Evolutionary conservation across 2,113 vertebrate genomes (phyloP).

Genomic region (Perca schrenkii): DNA sequence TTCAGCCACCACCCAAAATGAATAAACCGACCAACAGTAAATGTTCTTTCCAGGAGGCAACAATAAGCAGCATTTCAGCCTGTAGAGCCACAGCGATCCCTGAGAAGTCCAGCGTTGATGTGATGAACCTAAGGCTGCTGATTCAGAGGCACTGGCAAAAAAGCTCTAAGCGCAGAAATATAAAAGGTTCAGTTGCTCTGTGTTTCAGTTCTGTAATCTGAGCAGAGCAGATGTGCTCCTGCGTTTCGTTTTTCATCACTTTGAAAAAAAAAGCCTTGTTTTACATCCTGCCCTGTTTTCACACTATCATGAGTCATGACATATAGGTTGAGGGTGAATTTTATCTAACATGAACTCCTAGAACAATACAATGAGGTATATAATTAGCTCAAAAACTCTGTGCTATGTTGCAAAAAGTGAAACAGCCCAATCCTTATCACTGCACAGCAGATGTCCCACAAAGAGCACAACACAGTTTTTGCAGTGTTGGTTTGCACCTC

Average conservation of each 20-base stretch:
- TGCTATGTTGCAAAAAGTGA: slow-evolving; percentile 54
- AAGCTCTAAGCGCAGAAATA: slow-evolving; percentile 7
- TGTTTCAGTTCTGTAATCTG: slow-evolving; percentile 48
- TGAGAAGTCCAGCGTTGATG: slow-evolving; percentile 14
- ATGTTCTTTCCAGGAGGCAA: slow-evolving; percentile 31
- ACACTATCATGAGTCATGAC: slow-evolving; percentile 32
- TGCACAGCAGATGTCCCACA: slow-evolving; percentile 71
- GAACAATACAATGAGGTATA: slow-evolving; percentile 57
- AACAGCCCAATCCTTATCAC: slow-evolving; percentile 73
- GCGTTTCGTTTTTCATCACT: slow-evolving; percentile 2
- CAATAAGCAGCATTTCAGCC: slow-evolving; percentile 22
- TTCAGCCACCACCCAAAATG: neutral
- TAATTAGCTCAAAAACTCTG: slow-evolving; percentile 70
- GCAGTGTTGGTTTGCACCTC: slow-evolving; percentile 61
- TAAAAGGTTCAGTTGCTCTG: slow-evolving; percentile 12
- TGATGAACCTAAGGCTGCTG: slow-evolving; percentile 46
- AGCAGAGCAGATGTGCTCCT: slow-evolving; percentile 31
- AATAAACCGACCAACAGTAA: slow-evolving; percentile 31
- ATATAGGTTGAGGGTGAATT: slow-evolving; percentile 24
- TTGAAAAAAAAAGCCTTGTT: slow-evolving; percentile 27
- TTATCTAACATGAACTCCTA: slow-evolving; percentile 44
- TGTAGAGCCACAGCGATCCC: slow-evolving; percentile 1
- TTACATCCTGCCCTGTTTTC: slow-evolving; percentile 11
- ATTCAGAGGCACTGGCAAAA: slow-evolving; percentile 30
- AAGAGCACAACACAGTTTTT: slow-evolving; percentile 58